Conservation (phyloP, 1,140 invertebrate genomes). For the Sarcophaga peregrina region DNA sequence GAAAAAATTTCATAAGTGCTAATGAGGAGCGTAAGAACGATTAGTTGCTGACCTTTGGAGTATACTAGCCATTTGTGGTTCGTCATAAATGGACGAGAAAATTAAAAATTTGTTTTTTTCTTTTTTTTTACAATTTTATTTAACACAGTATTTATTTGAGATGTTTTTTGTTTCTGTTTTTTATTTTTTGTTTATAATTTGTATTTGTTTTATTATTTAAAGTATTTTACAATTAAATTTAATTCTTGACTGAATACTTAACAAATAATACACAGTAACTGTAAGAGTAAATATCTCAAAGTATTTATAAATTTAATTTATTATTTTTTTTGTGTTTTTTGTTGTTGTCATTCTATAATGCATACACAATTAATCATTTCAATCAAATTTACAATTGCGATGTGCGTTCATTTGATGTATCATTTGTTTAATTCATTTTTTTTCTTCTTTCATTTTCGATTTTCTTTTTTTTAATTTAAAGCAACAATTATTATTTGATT, state of each 20-base stretch:
- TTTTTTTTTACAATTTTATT: conserved; percentile 20
- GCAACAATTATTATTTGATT: not conserved
- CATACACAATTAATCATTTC: not conserved
- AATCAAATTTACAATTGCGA: not conserved
- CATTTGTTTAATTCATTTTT: not conserved
- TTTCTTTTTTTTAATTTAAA: not conserved
- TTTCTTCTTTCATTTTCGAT: too few relatives aligned
- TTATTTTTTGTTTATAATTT: conserved; percentile 28
- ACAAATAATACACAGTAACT: conserved; percentile 24
- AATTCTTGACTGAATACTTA: conserved; percentile 7
- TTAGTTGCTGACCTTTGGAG: too few relatives aligned
- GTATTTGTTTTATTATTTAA: not conserved
- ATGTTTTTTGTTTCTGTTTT: not conserved
- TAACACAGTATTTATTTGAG: conserved; percentile 39
- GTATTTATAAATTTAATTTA: not conserved
- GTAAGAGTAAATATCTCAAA: conserved; percentile 32
- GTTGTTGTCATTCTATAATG: not conserved
- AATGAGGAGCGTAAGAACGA: too few relatives aligned
- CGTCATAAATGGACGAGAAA: too few relatives aligned
- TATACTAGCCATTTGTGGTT: too few relatives aligned
- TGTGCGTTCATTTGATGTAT: not conserved
- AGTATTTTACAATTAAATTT: conserved; percentile 21
- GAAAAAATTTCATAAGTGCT: too few relatives aligned
- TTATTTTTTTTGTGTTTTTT: not conserved
- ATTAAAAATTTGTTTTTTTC: not conserved